phyloP scores from a whole-genome alignment of 2,888 invertebrate genomes.

The Anarsia innoxiella region DNA sequence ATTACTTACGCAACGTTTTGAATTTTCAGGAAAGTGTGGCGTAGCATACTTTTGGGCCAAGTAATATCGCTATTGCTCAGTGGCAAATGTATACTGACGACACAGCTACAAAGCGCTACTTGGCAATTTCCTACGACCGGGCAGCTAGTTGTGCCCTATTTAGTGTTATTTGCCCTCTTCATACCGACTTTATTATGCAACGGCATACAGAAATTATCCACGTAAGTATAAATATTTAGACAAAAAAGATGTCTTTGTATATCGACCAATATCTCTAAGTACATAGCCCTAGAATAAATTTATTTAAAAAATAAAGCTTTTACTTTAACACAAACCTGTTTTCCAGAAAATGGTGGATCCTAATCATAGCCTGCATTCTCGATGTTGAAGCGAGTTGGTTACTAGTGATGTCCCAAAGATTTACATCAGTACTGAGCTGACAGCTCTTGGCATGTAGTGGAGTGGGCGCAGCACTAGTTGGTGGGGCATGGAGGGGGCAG shows the following conservation, averaged over 20 bases:
- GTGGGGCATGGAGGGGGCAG: conserved; percentile 84
- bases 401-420: conserved; percentile 84
- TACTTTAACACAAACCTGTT: neutral
- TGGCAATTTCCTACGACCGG: conserved; percentile 85
- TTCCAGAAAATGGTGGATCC: conserved; percentile 79
- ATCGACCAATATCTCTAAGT: no score
- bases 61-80: conserved; percentile 84
- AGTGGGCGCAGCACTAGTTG: conserved; percentile 87
- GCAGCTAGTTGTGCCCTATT: conserved; percentile 87
- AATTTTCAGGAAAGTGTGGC: conserved; percentile 80
- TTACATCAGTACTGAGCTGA: conserved; percentile 72
- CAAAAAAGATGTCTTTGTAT: no score
- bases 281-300: neutral
- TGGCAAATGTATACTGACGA: conserved; percentile 84
- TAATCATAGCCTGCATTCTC: conserved; percentile 83
- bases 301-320: neutral
- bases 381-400: conserved; percentile 93
- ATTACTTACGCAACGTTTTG: conserved; percentile 4
- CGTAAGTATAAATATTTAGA: conserved; percentile 56
- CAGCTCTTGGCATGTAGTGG: conserved; percentile 91
- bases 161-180: conserved; percentile 84
- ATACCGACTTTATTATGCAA: conserved; percentile 84
- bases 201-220: conserved; percentile 78
- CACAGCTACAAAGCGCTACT: conserved; percentile 80
- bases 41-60: conserved; percentile 83